Percentiles rank a stretch among this genome's conserved stretches.
Evolutionary conservation across 2,113 vertebrate species (phyloP).

Genomic region (Silurus meridionalis): DNA sequence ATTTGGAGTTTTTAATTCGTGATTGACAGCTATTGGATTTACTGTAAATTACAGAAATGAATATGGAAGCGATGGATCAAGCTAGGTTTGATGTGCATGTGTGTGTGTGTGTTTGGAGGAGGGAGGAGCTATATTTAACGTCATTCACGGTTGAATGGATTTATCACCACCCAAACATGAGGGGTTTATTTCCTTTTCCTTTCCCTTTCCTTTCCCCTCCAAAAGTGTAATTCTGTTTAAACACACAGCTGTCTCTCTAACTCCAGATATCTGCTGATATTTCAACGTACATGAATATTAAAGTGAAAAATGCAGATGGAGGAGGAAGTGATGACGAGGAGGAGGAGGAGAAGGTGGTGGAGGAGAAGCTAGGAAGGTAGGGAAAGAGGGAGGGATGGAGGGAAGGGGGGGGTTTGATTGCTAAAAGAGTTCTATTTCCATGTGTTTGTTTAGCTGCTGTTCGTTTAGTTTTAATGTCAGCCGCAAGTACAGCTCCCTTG

Average conservation of each 20-base stretch:
- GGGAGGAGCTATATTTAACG: constrained; percentile 26
- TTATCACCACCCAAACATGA: constrained; percentile 56
- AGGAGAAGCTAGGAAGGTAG: background rate
- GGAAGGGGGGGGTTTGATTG: constrained; percentile 33
- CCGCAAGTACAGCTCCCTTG: constrained; percentile 57
- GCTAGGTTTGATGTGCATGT: background rate
- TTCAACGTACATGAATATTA: constrained; percentile 71
- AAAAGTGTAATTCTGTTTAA: constrained; percentile 54
- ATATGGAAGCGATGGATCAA: constrained; percentile 73
- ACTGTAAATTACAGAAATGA: constrained; percentile 79
- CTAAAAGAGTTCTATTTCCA: constrained; percentile 64
- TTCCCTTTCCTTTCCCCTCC: constrained; percentile 22
- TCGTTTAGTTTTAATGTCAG: constrained; percentile 78
- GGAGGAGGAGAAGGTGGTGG: constrained; percentile 21
- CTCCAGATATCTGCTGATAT: constrained; percentile 60
- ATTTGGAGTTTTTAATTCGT: constrained; percentile 67
- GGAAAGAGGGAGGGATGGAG: too few species aligned
- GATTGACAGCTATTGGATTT: constrained; percentile 80
- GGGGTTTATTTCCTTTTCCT: constrained; percentile 66
- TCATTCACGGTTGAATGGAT: constrained; percentile 66
- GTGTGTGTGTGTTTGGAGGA: constrained; percentile 15
- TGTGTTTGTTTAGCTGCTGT: constrained; percentile 65
- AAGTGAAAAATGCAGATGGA: constrained; percentile 55
- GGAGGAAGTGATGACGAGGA: constrained; percentile 23
- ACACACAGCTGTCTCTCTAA: constrained; percentile 54